Evolutionary conservation across 2,888 invertebrate species (phyloP).

Genomic region (Hydropsyche betteni): DNA sequence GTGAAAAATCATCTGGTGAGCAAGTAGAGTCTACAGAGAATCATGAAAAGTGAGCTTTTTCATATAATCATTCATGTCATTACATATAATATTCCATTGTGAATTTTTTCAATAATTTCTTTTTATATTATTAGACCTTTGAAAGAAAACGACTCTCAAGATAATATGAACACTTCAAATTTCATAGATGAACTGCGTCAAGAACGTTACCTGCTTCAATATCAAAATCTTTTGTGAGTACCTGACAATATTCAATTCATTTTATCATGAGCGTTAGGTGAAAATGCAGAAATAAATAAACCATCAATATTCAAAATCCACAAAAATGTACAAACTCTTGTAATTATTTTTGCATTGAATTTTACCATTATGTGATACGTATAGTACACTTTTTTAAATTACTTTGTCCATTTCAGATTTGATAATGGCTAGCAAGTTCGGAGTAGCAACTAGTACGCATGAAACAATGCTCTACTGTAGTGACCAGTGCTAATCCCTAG

Average conservation of each 20-base stretch:
- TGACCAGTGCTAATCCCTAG: constrained; percentile 43
- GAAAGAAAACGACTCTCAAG: background rate
- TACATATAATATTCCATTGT: too few species aligned
- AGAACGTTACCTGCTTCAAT: constrained; percentile 59
- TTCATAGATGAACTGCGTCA: constrained; percentile 57
- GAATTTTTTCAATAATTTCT: too few species aligned
- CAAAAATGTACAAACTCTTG: background rate
- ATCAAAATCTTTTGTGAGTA: constrained; percentile 64
- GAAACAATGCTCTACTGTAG: constrained; percentile 50
- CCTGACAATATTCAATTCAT: constrained; percentile 8
- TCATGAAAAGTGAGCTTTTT: constrained; percentile 18
- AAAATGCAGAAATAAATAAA: background rate
- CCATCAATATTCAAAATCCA: background rate
- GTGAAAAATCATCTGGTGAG: background rate
- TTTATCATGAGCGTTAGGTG: background rate
- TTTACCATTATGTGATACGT: constrained; percentile 13
- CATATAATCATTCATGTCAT: background rate
- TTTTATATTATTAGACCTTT: background rate
- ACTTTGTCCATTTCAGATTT: constrained; percentile 50
- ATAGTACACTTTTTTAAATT: constrained; percentile 40
- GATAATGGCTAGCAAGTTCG: constrained; percentile 51
- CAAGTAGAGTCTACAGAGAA: constrained; percentile 3
- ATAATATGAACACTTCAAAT: background rate
- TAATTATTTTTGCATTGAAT: background rate
- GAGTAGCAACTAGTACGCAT: constrained; percentile 51